Evolutionary conservation across 2,113 vertebrate genomes (phyloP).

Genomic region (Pungitius pungitius): DNA sequence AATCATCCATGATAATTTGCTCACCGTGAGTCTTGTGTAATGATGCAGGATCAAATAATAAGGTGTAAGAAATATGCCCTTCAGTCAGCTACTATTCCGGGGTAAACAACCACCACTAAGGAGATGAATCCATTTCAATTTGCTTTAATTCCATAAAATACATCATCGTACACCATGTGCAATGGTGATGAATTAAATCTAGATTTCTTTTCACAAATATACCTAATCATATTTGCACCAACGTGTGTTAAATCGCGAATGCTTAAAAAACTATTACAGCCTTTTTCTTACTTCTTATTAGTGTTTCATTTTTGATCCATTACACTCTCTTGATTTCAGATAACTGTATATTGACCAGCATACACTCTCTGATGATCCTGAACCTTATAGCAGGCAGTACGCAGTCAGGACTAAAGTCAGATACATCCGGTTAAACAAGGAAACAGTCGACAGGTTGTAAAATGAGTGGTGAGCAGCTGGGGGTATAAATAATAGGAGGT

Average conservation of each 20-base stretch:
- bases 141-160: constrained; percentile 16
- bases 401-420: too few relatives aligned
- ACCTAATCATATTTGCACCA: not conserved
- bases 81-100: constrained; percentile 30
- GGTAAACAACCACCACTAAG: constrained; percentile 36
- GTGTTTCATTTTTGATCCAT: not conserved
- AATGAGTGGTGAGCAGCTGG: too few relatives aligned
- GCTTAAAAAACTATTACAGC: not conserved
- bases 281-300: not conserved
- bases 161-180: constrained; percentile 1
- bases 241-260: not conserved
- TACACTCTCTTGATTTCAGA: not conserved
- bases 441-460: too few relatives aligned
- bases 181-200: constrained; percentile 43
- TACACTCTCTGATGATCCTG: too few relatives aligned
- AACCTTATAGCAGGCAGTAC: too few relatives aligned
- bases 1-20: constrained; percentile 17
- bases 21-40: constrained; percentile 24
- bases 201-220: constrained; percentile 21
- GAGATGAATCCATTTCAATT: constrained; percentile 25
- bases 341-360: not conserved
- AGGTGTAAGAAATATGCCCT: constrained; percentile 41
- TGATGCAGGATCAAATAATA: constrained; percentile 44
- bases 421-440: too few relatives aligned
- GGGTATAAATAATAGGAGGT: too few relatives aligned